Base-by-base conservation (phyloP, 1,140 invertebrate species). In the Aporrectodea caliginosa region DNA sequence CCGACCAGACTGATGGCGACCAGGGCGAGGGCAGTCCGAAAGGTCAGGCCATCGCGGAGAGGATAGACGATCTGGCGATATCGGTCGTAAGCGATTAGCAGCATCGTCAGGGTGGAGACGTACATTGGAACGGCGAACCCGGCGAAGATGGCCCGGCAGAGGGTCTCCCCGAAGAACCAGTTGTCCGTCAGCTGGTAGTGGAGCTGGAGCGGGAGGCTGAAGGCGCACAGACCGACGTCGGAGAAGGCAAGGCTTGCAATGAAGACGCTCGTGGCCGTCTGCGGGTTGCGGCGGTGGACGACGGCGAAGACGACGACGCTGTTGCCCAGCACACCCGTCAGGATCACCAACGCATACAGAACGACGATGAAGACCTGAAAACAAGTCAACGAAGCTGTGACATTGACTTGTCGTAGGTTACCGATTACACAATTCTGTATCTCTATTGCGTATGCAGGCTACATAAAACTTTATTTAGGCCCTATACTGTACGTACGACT, bases 241-340 rank as follows among this genome's bases (percentile, higher is more conserved):
- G 95, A 96, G 31, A 98, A 88, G 0, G 97, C 97, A 74, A 99
- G 89, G 86, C 98, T 98, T 22, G 94, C 94, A 83, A 99, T 99
- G 88, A 99, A 99, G 71, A 97, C 92, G 88, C 99, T 99, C 34
- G 97, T 99, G 0, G 98, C 96, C 0, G 95, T 98, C 86, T 97
- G 96, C 94, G 99, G 98, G 58, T 94, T 92, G 32, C 92, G 92
- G 87, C 97, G 98, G 22, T 93, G 91, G 0, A 93, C 91, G 0
- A 99, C 95, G 0, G 97, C 95, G 86, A 93, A 85, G 12, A 88
- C 84, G 31, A 99, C 96, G 16, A 98, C 88, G 0, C 93, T 92
- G 88, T 99, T 99, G 1, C 97, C 97, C 1, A 87, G 71, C 77
- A 86, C 84, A 43, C 87, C 87, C 70, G 88, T 73, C 0, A 88